Evolutionary conservation across 2,888 invertebrate species (phyloP), one percentile per base, ranked within the genome.

Genomic region (Ecliptopera silaceata): DNA sequence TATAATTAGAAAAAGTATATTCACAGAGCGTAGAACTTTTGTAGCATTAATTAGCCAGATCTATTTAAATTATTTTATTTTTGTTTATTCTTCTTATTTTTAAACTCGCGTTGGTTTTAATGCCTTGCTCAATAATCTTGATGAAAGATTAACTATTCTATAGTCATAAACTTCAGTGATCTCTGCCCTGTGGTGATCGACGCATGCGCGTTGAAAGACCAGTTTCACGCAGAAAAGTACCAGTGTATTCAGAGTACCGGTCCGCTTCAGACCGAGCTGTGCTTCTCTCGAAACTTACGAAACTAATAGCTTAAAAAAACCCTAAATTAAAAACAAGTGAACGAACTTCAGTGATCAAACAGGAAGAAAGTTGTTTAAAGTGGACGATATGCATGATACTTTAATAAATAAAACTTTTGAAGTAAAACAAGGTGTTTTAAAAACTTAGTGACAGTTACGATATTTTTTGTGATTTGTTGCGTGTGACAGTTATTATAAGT

Each of bases 161-260:
- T 57, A 56, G 56, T 42, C 54, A 50, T 54, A 66, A 65, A 65
- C 60, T 63, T 66, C 38, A 43, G 55, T 58, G 56, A 60, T 66
- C 62, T 57, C 53, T 58, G 63, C 57, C 61, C 54, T 61, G 42
- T 62, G 55, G 56, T 51, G 62, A 52, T 36, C 31, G 42, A 57
- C 69, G 68, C 69, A 69, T 69, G 69, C 69, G 69, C 60, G 59
- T 0, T 64, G 11, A 20, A 22, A 13, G 38, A 36, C 22, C 39
- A 41, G 17, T 56, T 49, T 55, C 47, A 54, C 38, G 55, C 64
- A 66, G 49, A 60, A 63, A 53, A 13, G 50, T 59, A 62, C 60
- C 72, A 75, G 74, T 75, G 56, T 66, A 64, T 66, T 64, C 63
- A 55, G 62, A 64, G 63, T 46, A 59, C 48, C 56, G 67, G 52